Evolutionary conservation across 2,113 vertebrate species (phyloP).

Genomic region (Asarcornis scutulata): DNA sequence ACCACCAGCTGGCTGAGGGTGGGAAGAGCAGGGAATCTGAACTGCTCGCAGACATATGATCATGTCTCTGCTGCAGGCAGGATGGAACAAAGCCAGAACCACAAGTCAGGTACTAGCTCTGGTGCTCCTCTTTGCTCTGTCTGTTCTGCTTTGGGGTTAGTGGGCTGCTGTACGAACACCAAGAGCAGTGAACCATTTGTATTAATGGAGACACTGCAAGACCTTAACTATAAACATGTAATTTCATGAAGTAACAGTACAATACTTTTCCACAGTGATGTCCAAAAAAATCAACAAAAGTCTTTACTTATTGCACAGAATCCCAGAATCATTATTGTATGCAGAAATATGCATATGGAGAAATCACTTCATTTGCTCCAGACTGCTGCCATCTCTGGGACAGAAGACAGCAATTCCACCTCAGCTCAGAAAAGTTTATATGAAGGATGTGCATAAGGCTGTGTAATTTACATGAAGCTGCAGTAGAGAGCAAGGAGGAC

Average conservation of each 20-base stretch:
- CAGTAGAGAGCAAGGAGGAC: background rate
- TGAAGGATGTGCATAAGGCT: background rate
- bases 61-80: background rate
- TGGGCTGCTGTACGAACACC: background rate
- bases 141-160: background rate
- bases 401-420: background rate
- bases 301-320: background rate
- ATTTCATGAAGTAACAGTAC: background rate
- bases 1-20: background rate
- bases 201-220: background rate
- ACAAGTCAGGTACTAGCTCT: background rate
- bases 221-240: background rate
- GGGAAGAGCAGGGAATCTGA: background rate
- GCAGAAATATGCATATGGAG: background rate
- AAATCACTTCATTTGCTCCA: background rate
- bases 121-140: background rate
- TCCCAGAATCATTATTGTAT: no score
- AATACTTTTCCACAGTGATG: background rate
- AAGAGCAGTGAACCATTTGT: background rate
- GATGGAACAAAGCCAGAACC: background rate
- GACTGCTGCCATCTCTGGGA: constrained; percentile 24
- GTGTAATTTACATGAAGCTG: background rate
- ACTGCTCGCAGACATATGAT: background rate
- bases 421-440: background rate
- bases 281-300: background rate